Base-by-base conservation (phyloP, 2,113 vertebrate genomes). In the Meles meles region DNA sequence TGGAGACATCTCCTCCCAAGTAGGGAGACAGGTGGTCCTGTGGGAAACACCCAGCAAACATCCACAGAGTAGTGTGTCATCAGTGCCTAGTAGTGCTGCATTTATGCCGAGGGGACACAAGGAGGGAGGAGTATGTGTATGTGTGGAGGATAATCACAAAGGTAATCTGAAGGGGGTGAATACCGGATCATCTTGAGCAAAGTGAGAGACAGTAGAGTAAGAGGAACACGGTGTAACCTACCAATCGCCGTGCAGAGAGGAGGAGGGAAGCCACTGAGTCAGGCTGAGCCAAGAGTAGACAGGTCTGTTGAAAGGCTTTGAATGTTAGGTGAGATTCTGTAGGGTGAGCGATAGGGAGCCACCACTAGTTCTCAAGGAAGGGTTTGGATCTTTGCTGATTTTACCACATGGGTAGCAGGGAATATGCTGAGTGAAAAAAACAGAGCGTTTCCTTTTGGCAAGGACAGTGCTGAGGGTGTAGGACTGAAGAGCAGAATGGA, bases 161-260 rank as follows among this genome's bases (percentile, higher is more conserved):
- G 84, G 52, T 80, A 79, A 82, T 34, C 13, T 57, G 34, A 92
- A 92, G 65, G 52, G 94, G 79, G 72, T 85, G 87, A 94, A 39
- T 94, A 44, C 76, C 87, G 13, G 65, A 49, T 93, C 44, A 42
- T 94, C 69, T 88, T 77, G 88, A 93, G 88, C 76, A 95, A 85
- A 76, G 23, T 6, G 20, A 83, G 85, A 89, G 71, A 42, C 15
- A 77, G 44, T 55, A 49, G 42, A 85, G 81, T 85, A 82, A 92
- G 77, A 92, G 90, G 82, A 92, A 91, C 44, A 42, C n/a, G 47
- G 14, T 34, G 39, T 97, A 55, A 69, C 86, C 37, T 90, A 71
- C 93, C 71, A 96, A n/a, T 97, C 92, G 13, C 59, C 91, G 31
- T 92, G 42, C 55, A 74, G 34, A 93, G 80, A 83, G 82, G 72